These are phyloP conservation scores for Xanthorhoe spadicearia DNA, from an alignment of 2,888 invertebrate species.

Conservation along the genomic window DNA sequence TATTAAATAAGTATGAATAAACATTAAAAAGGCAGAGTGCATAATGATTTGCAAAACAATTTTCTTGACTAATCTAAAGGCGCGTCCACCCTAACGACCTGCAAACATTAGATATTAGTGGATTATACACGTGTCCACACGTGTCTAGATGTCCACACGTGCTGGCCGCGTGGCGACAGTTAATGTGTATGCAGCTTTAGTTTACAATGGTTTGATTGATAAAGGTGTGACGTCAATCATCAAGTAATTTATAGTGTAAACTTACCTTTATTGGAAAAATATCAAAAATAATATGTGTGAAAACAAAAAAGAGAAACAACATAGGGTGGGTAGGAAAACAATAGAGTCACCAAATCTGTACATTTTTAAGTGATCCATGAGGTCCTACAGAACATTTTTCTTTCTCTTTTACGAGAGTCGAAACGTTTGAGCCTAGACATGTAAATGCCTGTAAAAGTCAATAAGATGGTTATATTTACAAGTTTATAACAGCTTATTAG, in stretches of 20 bases:
- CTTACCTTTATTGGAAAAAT: background rate
- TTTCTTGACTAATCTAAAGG: constrained; percentile 49
- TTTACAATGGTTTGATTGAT: constrained; percentile 25
- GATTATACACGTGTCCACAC: constrained; percentile 56
- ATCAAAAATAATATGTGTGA: no score
- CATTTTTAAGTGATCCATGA: no score
- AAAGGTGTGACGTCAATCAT: constrained; percentile 18
- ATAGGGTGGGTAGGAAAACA: no score
- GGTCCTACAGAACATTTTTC: no score
- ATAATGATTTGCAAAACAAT: constrained; percentile 15
- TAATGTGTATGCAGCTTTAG: constrained; percentile 25
- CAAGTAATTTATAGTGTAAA: background rate
- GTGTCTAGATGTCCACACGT: constrained; percentile 31
- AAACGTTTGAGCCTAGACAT: no score
- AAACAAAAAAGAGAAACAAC: no score
- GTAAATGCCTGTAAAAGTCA: no score
- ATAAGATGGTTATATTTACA: no score
- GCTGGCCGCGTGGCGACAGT: constrained; percentile 20
- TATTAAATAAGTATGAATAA: background rate
- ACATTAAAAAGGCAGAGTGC: background rate
- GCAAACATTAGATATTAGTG: constrained; percentile 71
- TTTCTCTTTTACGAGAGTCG: no score
- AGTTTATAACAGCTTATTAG: no score
- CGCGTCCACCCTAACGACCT: constrained; percentile 66
- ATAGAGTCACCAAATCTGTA: no score